Evolutionary conservation across 2,888 invertebrate genomes (phyloP), one percentile per base, ranked within the genome.

Genomic region (Pediacus dermestoides): DNA sequence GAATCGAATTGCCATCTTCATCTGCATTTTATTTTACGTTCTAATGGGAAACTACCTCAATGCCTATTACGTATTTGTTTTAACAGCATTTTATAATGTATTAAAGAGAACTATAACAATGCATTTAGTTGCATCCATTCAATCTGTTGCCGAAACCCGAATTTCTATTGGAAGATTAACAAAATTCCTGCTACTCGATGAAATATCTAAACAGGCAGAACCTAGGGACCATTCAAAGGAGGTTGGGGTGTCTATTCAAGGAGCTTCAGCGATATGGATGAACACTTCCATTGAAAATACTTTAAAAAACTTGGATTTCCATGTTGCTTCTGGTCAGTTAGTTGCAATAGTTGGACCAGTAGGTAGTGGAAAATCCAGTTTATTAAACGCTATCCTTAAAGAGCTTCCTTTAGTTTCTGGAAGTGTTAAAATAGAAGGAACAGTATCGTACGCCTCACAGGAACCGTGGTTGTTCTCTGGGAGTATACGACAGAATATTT

Each of bases 401-500:
- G 91, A 92, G 68, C 66, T 90, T 16, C 81, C 83, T 1, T 63
- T 84, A 2, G 58, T 64, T 10, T 64, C 73, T 2, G 89, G 90
- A 7, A 70, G 67, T 2, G 63, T 87, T 3, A 72, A 76, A 56
- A 70, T 87, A 4, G 75, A 75, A 4, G 89, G 89, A 4, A 73
- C 71, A 1, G 70, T 82, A 1, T 79, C 81, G 0, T 91, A 89
- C 60, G 84, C 87, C 1, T 80, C 87, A 33, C 88, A 90, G 65
- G 84, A 89, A 59, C 85, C 91, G 0, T 92, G 91, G 90, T 62
- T 85, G 1, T 85, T 85, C 57, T 80, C 80, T 37, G 82, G 80
- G n/a, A 87, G 87, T 44, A 81, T 95, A 0, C 75, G 87, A 6
- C 89, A 93, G 58, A 96, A 96, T 66, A 89, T 96, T 48, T 66